phyloP scores from a whole-genome alignment of 1,140 invertebrate genomes.

The Portunus trituberculatus region DNA sequence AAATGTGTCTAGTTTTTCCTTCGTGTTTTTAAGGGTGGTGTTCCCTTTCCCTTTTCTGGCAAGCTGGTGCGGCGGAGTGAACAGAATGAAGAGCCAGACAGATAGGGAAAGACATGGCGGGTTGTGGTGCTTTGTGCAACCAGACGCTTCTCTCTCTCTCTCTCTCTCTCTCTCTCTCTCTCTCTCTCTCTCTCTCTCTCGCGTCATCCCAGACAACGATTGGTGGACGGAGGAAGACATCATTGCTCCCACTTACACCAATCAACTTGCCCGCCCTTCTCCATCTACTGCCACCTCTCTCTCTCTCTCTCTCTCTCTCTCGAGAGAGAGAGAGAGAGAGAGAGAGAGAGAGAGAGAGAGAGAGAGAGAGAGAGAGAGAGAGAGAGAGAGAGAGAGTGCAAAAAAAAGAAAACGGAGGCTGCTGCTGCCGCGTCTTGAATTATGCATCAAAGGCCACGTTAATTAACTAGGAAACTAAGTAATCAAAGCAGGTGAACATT shows the following conservation, averaged over 20 bases:
- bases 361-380: not conserved
- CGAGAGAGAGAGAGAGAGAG: not conserved
- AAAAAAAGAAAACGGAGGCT: too few species aligned
- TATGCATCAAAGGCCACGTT: too few species aligned
- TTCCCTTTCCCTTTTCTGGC: too few species aligned
- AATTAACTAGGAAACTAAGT: too few species aligned
- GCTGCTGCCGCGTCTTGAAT: too few species aligned
- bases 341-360: not conserved
- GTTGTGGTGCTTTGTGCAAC: too few species aligned
- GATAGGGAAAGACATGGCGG: too few species aligned
- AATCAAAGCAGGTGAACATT: not conserved
- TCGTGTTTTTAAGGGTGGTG: too few species aligned
- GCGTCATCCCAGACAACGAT: not conserved
- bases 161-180: conserved; percentile 29
- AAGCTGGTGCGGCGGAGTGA: too few species aligned
- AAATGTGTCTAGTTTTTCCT: too few species aligned
- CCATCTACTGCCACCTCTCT: not conserved
- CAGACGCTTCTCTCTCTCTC: conserved; percentile 28
- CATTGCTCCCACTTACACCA: not conserved
- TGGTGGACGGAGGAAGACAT: conserved; percentile 14
- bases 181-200: conserved; percentile 42
- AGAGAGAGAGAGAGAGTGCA: not conserved
- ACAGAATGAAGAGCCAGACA: too few species aligned
- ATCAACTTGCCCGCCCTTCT: not conserved
- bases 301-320: conserved; percentile 28